Percentiles rank a stretch among this genome's conserved stretches.
phyloP scores from a whole-genome alignment of 2,888 invertebrate species.

The Mythimna loreyi region DNA sequence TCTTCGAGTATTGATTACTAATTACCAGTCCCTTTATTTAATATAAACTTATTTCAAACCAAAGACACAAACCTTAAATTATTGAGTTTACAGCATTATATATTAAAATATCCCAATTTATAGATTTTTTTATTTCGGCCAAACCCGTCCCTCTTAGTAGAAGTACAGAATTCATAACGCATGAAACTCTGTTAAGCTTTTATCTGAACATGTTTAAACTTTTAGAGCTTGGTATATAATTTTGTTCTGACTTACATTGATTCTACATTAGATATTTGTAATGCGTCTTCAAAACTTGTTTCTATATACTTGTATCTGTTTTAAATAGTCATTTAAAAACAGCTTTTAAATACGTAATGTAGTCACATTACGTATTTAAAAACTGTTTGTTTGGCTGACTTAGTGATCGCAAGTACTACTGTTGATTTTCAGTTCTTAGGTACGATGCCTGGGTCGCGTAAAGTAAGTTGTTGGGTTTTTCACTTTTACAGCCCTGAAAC shows the following conservation, averaged over 20 bases:
- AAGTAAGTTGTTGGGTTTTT: background rate
- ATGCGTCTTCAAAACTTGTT: conserved; percentile 10
- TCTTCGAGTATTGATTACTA: too few relatives aligned
- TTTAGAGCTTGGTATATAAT: conserved; percentile 33
- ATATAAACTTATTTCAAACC: too few relatives aligned
- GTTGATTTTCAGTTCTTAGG: background rate
- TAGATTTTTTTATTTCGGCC: background rate
- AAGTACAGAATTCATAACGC: background rate
- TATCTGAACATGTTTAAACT: conserved; percentile 34
- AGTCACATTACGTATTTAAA: too few relatives aligned
- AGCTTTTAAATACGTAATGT: too few relatives aligned
- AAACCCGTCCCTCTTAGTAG: background rate
- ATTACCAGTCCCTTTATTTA: too few relatives aligned
- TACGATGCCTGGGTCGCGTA: background rate
- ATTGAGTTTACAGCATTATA: too few relatives aligned
- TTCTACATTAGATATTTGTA: conserved; percentile 53
- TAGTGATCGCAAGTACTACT: background rate
- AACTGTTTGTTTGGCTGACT: background rate
- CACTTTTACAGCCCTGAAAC: too few relatives aligned
- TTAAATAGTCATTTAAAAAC: too few relatives aligned
- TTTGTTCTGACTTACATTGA: conserved; percentile 34
- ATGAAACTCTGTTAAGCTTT: conserved; percentile 36
- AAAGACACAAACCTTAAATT: too few relatives aligned
- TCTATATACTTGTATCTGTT: background rate
- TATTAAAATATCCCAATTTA: background rate